Evolutionary conservation across 2,888 invertebrate species (phyloP).

Genomic region (Melolontha melolontha): DNA sequence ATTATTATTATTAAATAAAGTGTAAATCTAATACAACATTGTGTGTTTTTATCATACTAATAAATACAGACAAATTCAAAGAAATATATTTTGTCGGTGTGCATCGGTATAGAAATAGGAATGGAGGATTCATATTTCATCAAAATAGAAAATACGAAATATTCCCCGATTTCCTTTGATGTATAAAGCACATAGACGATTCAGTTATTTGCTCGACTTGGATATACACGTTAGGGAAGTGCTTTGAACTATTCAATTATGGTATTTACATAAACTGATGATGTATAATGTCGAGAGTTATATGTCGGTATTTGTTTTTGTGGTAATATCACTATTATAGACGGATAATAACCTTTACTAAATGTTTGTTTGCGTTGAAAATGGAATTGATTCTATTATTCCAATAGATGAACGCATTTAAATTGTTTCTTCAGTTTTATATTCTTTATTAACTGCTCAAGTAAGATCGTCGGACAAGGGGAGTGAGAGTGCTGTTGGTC

Average conservation of each 20-base stretch:
- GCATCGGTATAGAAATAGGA: neutral
- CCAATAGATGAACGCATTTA: too few species aligned
- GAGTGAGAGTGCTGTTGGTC: too few species aligned
- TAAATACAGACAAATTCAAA: too few species aligned
- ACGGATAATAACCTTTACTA: neutral
- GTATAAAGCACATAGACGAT: neutral
- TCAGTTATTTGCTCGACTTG: constrained; percentile 5
- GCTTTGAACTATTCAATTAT: constrained; percentile 21
- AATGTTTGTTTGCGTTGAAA: too few species aligned
- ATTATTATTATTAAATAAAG: too few species aligned
- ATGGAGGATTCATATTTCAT: constrained; percentile 4
- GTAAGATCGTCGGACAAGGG: too few species aligned
- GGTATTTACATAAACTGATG: constrained; percentile 10
- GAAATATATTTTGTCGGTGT: too few species aligned
- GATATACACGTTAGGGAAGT: constrained; percentile 1
- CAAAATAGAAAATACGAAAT: constrained; percentile 5
- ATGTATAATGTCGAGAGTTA: neutral
- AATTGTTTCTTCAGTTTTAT: too few species aligned
- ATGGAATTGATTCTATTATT: too few species aligned
- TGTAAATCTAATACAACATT: too few species aligned
- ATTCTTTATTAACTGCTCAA: too few species aligned
- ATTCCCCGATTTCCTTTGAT: constrained; percentile 13
- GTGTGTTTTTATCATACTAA: too few species aligned
- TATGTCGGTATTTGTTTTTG: neutral
- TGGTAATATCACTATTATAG: neutral